Evolutionary conservation across 2,113 vertebrate genomes (phyloP), one percentile per base, ranked within the genome.

Genomic region (Crotophaga sulcirostris): DNA sequence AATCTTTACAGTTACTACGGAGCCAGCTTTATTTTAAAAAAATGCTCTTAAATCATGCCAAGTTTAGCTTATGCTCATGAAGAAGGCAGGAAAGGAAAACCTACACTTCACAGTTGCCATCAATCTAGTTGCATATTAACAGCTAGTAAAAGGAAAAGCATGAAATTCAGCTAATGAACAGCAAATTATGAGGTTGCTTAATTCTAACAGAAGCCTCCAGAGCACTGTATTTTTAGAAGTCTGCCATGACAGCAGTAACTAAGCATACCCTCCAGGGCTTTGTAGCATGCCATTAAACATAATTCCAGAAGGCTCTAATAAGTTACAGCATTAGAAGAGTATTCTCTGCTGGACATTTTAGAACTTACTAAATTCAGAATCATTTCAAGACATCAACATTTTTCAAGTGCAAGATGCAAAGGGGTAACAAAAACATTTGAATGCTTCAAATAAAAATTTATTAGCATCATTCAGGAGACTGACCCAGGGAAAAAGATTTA

Each of bases 171-270:
- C 67, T 94, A 94, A 97, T 70, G 88, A 97, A 93, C 80, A 88
- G 63, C 51, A 76, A 94, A 96, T 90, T 83, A 91, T 15, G 45
- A 97, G 93, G 58, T 74, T 89, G 87, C 56, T 95, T 90, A 68
- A 89, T 91, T 95, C 89, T 70, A 89, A 91, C 54, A 93, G 89
- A 92, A 95, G 77, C 58, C 84, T 92, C 91, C 83, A 94, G 87
- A 94, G 93, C 68, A 84, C 68, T 4, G 15, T 80, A 88, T 96
- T 92, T 96, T 91, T 69, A 92, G 93, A 87, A 93, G 66, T 20
- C 91, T 93, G 69, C 81, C 87, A 87, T 86, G 92, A 89, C 91
- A 93, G 90, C 94, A 94, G 64, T 87, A 96, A 92, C 93, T 91
- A 95, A 92, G 94, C 87, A 63, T 67, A 83, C 75, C 77, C 89